Conservation (phyloP, 2,797 vertebrate genomes). For the Tokudaia tokunoshimensis region DNA sequence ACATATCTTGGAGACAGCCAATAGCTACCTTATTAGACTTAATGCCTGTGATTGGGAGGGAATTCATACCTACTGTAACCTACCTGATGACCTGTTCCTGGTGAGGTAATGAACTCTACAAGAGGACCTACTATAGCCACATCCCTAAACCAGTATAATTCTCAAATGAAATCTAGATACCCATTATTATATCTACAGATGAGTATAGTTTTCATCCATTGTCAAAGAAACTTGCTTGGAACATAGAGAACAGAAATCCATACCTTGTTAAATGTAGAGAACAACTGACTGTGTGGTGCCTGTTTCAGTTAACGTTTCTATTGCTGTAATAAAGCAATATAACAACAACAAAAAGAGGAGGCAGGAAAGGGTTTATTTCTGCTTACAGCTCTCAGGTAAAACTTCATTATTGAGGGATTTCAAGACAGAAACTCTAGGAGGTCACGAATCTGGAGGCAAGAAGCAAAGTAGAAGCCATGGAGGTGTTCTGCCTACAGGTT, state of each 20-base stretch:
- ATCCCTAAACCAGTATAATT: neutral
- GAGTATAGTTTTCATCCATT: neutral
- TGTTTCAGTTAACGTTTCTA: neutral
- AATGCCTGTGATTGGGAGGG: neutral
- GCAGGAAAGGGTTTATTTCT: neutral
- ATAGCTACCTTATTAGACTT: neutral
- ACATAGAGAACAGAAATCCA: neutral
- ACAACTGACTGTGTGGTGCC: neutral
- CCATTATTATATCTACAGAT: neutral
- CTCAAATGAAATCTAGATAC: neutral
- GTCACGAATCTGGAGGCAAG: neutral
- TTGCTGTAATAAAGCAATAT: neutral
- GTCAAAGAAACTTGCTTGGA: neutral
- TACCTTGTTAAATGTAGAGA: neutral
- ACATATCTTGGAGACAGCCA: neutral
- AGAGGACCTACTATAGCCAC: neutral
- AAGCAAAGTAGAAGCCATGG: neutral
- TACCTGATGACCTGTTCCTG: neutral
- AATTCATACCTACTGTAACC: neutral
- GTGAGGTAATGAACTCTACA: neutral
- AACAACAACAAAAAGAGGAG: neutral
- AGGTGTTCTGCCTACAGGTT: neutral
- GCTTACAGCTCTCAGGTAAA: neutral
- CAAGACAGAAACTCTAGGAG: neutral
- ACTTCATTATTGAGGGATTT: neutral